Base-by-base conservation (phyloP, 1,140 invertebrate species). In the Ips typographus region DNA sequence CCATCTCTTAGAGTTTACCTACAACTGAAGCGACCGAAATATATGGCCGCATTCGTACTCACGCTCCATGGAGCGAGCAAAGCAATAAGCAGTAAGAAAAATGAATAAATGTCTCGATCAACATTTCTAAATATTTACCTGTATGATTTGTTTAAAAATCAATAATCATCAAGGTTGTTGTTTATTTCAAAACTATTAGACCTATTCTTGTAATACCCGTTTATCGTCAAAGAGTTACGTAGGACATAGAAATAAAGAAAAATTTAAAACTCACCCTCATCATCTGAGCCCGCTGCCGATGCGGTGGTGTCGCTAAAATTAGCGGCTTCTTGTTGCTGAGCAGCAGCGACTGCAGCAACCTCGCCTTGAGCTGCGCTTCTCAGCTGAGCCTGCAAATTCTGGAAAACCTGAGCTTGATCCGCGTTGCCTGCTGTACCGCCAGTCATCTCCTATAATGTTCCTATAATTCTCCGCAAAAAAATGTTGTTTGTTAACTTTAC, bases 261-360 rank as follows among this genome's bases (percentile, higher is more conserved):
- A 8, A 41, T 94, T n/a, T 91, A 91, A 43, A 22, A 42, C 36
- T 40, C 36, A 70, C 68, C 69, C 83, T 98, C 96, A 80, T 98
- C 95, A 81, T 98, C 94, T 44, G 94, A 95, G 1, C 92, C 93
- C 40, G 88, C 90, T 36, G 91, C 91, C 4, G 92, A 93, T 4
- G 91, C 91, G 22, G 90, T 93, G 1, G 91, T 92, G 71, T 93
- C 91, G 37, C 90, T 91, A 73, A 87, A 89, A 79, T 90, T 88
- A 2, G 88, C 87, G 77, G 72, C 84, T 84, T 78, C 79, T 53
- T 79, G 77, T 53, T 78, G 77, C 40, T 70, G 74, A 60, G 75
- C 75, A 1, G 65, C 68, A 6, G 49, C 61, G 44, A 47, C 60
- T 40, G 43, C 60, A 2, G 57, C 70, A 4, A 47, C 62, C 62